These are phyloP conservation scores for Pardosa pseudoannulata DNA, from an alignment of 2,888 invertebrate species.

Conservation along the genomic window DNA sequence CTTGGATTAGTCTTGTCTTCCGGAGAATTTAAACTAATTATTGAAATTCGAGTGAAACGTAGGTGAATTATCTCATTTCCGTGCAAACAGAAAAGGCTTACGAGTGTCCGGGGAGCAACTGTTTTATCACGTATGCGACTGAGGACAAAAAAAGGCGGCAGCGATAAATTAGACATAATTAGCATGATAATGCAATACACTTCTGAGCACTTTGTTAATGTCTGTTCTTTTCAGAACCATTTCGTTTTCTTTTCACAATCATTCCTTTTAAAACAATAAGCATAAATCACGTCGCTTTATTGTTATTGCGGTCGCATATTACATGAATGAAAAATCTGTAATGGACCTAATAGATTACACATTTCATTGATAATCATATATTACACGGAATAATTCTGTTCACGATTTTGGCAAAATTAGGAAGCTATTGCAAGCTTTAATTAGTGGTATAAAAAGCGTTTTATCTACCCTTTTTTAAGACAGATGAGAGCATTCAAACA, in stretches of 20 bases:
- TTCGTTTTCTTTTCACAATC: neutral
- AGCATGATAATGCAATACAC: neutral
- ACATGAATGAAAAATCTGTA: neutral
- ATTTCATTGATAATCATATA: neutral
- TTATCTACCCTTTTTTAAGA: no score
- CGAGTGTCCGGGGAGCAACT: neutral
- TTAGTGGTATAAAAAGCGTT: no score
- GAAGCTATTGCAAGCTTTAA: no score
- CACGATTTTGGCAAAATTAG: no score
- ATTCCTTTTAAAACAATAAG: conserved; percentile 8
- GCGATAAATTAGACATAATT: conserved; percentile 6
- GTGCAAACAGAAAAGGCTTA: neutral
- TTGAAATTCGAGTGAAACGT: neutral
- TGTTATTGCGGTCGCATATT: neutral
- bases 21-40: neutral
- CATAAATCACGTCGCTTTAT: neutral
- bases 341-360: neutral
- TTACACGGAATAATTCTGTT: no score
- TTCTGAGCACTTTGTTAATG: neutral
- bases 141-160: neutral
- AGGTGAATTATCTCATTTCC: neutral
- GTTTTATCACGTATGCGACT: neutral
- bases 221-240: conserved; percentile 7
- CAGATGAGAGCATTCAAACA: no score
- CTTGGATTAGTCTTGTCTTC: no score